A percentile compares a stretch with the other conserved stretches of the same genome.
phyloP scores from a whole-genome alignment of 2,113 vertebrate species.

The Lophochroa leadbeateri region DNA sequence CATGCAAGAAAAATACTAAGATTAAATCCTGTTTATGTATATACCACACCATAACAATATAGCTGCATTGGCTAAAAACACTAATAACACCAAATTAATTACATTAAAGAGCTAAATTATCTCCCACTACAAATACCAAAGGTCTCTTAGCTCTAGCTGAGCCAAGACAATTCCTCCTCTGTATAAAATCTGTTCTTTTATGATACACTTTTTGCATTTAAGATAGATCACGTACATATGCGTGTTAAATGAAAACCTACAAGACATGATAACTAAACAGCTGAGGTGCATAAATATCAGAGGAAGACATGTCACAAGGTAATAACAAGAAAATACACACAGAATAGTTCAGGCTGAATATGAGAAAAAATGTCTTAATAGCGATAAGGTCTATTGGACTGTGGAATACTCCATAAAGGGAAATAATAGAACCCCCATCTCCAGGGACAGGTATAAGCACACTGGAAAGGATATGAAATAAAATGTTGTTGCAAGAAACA shows the following conservation, averaged over 20 bases:
- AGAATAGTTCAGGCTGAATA: background rate
- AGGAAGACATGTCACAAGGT: background rate
- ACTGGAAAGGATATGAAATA: background rate
- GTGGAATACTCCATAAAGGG: background rate
- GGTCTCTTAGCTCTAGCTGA: background rate
- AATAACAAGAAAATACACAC: background rate
- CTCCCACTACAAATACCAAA: background rate
- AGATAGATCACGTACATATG: background rate
- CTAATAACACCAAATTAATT: conserved; percentile 4
- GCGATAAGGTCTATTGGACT: background rate
- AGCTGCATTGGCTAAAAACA: conserved; percentile 13
- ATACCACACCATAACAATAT: background rate
- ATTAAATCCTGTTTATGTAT: background rate
- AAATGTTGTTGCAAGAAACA: background rate
- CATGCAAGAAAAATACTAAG: background rate
- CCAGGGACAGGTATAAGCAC: background rate
- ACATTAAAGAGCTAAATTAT: background rate
- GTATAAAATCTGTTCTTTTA: background rate
- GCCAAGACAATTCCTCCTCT: background rate
- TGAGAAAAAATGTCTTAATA: background rate
- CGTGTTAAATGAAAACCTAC: background rate
- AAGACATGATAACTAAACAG: background rate
- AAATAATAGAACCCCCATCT: background rate
- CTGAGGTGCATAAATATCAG: background rate
- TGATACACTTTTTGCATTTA: background rate